Evolutionary conservation across 2,113 vertebrate species (phyloP).

Genomic region (Psilopogon haemacephalus): DNA sequence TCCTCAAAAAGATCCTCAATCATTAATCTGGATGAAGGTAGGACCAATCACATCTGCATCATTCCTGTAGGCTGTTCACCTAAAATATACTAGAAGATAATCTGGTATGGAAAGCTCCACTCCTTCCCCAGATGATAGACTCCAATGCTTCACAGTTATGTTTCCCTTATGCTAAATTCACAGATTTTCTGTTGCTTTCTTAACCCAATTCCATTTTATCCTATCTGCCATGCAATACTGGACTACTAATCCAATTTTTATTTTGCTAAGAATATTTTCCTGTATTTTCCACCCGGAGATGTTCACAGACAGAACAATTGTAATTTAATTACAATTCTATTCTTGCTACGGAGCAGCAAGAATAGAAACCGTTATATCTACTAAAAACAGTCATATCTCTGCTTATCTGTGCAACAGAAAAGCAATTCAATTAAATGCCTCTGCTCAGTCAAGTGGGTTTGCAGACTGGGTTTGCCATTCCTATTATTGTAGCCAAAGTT

Average conservation of each 20-base stretch:
- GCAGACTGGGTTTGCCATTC: neutral
- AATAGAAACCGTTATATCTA: conserved; percentile 13
- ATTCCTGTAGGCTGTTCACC: neutral
- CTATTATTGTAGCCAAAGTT: conserved; percentile 7
- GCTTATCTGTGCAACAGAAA: neutral
- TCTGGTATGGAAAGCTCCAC: neutral
- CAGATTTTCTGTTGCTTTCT: neutral
- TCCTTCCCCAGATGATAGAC: neutral
- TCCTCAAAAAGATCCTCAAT: neutral
- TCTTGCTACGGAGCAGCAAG: neutral
- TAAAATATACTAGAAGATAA: neutral
- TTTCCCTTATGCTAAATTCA: neutral
- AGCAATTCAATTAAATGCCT: conserved; percentile 43
- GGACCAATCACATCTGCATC: neutral
- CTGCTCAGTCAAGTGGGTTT: conserved; percentile 18
- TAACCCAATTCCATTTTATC: neutral
- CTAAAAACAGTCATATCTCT: conserved; percentile 10
- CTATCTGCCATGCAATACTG: neutral
- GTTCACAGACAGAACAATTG: conserved; percentile 12
- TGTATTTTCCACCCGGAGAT: neutral
- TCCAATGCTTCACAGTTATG: neutral
- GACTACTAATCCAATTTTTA: neutral
- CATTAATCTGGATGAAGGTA: neutral
- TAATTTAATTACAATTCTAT: too few species aligned
- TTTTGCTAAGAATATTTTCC: neutral